Conservation (phyloP, 2,888 invertebrate species). For the Nipponacmea schrenckii region DNA sequence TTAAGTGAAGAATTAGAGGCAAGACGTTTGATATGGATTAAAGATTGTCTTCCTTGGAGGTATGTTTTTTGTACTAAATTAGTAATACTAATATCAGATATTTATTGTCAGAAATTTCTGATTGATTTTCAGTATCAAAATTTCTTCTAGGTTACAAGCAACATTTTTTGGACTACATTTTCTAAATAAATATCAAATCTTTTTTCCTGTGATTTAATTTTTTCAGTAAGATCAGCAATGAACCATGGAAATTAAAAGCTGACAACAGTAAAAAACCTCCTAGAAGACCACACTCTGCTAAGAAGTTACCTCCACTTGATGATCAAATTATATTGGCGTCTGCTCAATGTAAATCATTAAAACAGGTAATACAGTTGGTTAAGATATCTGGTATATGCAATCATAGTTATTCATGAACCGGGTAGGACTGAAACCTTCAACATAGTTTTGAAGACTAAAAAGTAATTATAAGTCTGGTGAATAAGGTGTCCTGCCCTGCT, state of each 20-base stretch:
- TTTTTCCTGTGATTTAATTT: no score
- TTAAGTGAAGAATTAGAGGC: constrained; percentile 35
- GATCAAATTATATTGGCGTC: constrained; percentile 49
- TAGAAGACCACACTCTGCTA: constrained; percentile 57
- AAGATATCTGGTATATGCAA: neutral
- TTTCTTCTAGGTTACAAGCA: no score
- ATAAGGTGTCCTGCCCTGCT: no score
- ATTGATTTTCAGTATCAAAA: neutral
- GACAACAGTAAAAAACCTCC: constrained; percentile 39
- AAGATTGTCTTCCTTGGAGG: constrained; percentile 62
- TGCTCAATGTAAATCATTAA: constrained; percentile 49
- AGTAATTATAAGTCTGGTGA: no score
- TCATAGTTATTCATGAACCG: no score
- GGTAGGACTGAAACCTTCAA: no score
- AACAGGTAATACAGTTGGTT: constrained; percentile 42
- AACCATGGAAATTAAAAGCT: constrained; percentile 56
- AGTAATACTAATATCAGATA: neutral
- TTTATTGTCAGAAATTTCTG: no score
- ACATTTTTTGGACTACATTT: no score
- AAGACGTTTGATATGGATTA: constrained; percentile 54
- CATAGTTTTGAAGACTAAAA: neutral
- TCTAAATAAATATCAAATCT: no score
- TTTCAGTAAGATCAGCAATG: constrained; percentile 59
- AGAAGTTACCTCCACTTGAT: constrained; percentile 50
- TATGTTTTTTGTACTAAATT: constrained; percentile 27